Evolutionary conservation across 2,797 vertebrate species (phyloP), one percentile per base, ranked within the genome.

Genomic region (Protonibea diacanthus): DNA sequence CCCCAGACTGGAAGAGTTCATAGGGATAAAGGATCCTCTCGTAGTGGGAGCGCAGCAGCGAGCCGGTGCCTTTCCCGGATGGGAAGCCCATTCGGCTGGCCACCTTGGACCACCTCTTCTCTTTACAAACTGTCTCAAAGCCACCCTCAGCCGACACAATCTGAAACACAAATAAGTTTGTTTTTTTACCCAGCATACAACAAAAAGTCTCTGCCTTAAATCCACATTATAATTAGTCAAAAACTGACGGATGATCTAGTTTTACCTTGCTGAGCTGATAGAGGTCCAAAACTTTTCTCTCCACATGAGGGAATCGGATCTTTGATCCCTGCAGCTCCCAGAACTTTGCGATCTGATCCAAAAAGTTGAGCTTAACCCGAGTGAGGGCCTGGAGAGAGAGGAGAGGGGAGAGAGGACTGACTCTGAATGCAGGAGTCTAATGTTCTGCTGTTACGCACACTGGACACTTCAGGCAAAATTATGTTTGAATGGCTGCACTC

Each of bases 281-380:
- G 12, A 99, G 95, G 88, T 99, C 98, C 89, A 99, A 89, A 25
- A 99, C 96, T 90, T 97, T 97, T 77, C 97, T 96, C 91, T 99
- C 98, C 14, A 99, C 96, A 40, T 99, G 97, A 33, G 98, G 98
- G 65, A 99, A 98, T 82, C 97, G 97, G 70, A 99, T 93, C 78
- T 96, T 97, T 76, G 97, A 99, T 74, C 98, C 98, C 64, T 99
- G 98, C 80, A 99, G 96, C 84, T 99, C 98, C 98, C 98, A 99
- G 90, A 99, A 99, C 92, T 99, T 99, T 87, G 97, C 97, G 45
- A 99, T 96, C 88, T 99, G 97, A 95, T 99, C 98, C 92, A 99
- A 87, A 86, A 99, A 99, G 92, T 99, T 98, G 77, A 99, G 93
- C 90, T 97, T 98, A 60, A 99, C 96, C 86, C 98, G 96, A 76